Percentiles rank a stretch among this genome's conserved stretches.
These are phyloP conservation scores for Onchidella celtica DNA, from an alignment of 2,888 invertebrate genomes.

Conservation along the genomic window DNA sequence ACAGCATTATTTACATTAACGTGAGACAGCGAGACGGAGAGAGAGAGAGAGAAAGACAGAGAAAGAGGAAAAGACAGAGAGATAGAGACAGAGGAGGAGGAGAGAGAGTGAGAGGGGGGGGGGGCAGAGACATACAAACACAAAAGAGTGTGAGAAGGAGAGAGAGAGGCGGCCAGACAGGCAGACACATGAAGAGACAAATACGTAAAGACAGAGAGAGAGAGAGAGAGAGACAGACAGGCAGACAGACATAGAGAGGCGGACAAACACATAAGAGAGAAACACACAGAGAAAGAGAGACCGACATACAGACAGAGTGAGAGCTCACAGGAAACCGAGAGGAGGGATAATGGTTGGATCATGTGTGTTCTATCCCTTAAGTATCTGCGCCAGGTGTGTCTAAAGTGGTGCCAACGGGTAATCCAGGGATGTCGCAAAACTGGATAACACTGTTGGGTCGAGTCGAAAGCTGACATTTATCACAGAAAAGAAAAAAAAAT, in stretches of 20 bases:
- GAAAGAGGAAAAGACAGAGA: neutral
- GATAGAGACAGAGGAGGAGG: neutral
- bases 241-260: constrained; percentile 8
- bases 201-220: constrained; percentile 23
- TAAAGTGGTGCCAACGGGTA: no score
- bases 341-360: no score
- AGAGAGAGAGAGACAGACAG: constrained; percentile 19
- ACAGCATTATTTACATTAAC: no score
- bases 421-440: no score
- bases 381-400: no score
- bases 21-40: constrained; percentile 21
- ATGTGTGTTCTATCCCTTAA: no score
- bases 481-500: no score
- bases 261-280: constrained; percentile 21
- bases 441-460: no score
- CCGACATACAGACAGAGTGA: no score
- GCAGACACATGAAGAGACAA: constrained; percentile 14
- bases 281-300: constrained; percentile 19
- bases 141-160: constrained; percentile 11
- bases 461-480: no score
- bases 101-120: constrained; percentile 8
- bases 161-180: constrained; percentile 5
- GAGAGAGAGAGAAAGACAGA: neutral
- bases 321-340: no score
- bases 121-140: constrained; percentile 9